These are phyloP conservation scores for Zaprionus vittiger DNA, from an alignment of 1,140 invertebrate species.

Conservation along the genomic window DNA sequence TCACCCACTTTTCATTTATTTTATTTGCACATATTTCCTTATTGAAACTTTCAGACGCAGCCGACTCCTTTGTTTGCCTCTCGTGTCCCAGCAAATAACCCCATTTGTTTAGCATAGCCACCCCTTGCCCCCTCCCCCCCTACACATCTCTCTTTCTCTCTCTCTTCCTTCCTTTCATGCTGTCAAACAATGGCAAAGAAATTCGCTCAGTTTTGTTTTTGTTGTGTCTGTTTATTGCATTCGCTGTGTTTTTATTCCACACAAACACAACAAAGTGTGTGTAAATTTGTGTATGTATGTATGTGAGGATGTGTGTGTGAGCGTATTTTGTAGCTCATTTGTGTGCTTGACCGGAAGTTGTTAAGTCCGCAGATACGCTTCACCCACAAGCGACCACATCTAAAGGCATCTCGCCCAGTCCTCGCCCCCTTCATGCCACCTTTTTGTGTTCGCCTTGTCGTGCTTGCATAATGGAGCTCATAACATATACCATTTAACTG, in stretches of 20 bases:
- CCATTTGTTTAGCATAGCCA: conserved; percentile 29
- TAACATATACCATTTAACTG: conserved; percentile 18
- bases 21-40: conserved; percentile 73
- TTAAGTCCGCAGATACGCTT: conserved; percentile 53
- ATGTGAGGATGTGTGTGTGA: conserved; percentile 14
- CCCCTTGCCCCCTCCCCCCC: neutral
- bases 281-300: conserved; percentile 20
- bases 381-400: conserved; percentile 23
- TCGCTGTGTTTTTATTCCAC: conserved; percentile 9
- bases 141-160: neutral
- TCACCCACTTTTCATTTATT: conserved; percentile 69
- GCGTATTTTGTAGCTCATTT: conserved; percentile 65
- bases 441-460: conserved; percentile 11
- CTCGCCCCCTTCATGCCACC: too few species aligned
- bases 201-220: conserved; percentile 32
- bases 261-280: neutral
- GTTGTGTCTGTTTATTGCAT: conserved; percentile 40
- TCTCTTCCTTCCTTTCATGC: neutral
- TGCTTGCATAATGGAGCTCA: neutral
- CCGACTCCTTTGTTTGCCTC: conserved; percentile 28
- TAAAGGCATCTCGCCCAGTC: neutral
- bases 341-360: conserved; percentile 69
- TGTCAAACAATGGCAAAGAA: conserved; percentile 17
- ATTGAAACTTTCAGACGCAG: conserved; percentile 66
- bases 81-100: conserved; percentile 26